These are phyloP conservation scores for Bubo bubo DNA, from an alignment of 2,113 vertebrate genomes.

Conservation along the genomic window DNA sequence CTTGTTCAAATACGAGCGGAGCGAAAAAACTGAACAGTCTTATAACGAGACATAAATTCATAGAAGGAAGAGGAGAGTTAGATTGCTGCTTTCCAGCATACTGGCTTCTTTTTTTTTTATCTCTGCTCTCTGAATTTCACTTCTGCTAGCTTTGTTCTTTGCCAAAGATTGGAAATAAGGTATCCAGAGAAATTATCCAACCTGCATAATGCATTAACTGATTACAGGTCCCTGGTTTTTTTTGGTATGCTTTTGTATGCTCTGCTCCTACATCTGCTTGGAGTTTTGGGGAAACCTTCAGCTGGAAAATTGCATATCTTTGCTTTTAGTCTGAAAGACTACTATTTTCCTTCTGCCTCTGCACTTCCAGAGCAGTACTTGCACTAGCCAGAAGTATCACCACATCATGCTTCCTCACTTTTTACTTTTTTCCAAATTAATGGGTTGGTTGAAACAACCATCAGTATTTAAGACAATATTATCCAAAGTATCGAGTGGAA, in stretches of 20 bases:
- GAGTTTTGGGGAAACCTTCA: not conserved
- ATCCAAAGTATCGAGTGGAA: not conserved
- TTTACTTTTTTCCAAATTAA: not conserved
- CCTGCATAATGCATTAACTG: not conserved
- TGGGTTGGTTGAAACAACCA: not conserved
- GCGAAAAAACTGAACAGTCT: not conserved
- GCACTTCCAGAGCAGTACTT: not conserved
- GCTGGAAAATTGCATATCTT: not conserved
- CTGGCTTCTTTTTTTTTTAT: not conserved
- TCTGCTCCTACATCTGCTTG: not conserved
- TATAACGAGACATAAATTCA: not conserved
- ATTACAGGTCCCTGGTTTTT: accelerated
- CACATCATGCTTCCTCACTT: not conserved
- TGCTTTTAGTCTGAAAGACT: not conserved
- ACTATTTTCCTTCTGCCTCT: not conserved
- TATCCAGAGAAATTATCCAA: not conserved
- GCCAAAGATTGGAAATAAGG: not conserved
- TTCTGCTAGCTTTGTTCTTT: not conserved
- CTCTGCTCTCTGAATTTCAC: not conserved
- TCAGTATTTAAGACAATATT: not conserved
- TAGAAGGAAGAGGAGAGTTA: not conserved
- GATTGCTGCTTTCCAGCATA: not conserved
- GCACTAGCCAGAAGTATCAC: not conserved
- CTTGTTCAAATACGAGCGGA: not conserved
- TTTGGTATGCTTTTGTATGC: not conserved